Conservation (phyloP, 1,140 invertebrate species). For the Brachionus paranguensis region DNA sequence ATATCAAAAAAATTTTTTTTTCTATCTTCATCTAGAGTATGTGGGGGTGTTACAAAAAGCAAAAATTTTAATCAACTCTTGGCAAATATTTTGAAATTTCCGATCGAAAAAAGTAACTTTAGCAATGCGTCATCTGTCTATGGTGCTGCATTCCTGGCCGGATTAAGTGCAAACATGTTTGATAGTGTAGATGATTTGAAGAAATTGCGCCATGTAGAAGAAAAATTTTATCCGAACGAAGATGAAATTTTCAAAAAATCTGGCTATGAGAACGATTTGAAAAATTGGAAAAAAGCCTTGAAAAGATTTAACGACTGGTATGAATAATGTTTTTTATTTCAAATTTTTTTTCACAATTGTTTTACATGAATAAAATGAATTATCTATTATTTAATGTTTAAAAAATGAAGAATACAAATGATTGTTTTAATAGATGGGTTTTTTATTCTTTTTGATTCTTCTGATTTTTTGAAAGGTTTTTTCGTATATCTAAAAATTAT, state of each 20-base stretch:
- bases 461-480: no score
- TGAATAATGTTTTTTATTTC: not conserved
- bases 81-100: not conserved
- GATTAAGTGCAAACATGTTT: not conserved
- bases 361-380: not conserved
- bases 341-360: slow-evolving; percentile 15
- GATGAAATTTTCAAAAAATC: not conserved
- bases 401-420: not conserved
- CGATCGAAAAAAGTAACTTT: not conserved
- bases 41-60: slow-evolving; percentile 6
- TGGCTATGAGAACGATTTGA: not conserved
- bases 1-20: not conserved
- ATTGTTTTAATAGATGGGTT: not conserved
- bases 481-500: not conserved
- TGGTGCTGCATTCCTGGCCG: not conserved
- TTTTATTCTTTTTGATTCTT: no score
- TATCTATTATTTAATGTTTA: not conserved
- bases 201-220: not conserved
- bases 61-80: not conserved
- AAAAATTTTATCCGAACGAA: not conserved
- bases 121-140: not conserved
- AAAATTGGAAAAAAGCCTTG: not conserved
- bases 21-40: not conserved
- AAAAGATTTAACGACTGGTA: not conserved
- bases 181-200: not conserved